These are phyloP conservation scores for Dryobota labecula DNA, from an alignment of 2,888 invertebrate species.

Conservation along the genomic window DNA sequence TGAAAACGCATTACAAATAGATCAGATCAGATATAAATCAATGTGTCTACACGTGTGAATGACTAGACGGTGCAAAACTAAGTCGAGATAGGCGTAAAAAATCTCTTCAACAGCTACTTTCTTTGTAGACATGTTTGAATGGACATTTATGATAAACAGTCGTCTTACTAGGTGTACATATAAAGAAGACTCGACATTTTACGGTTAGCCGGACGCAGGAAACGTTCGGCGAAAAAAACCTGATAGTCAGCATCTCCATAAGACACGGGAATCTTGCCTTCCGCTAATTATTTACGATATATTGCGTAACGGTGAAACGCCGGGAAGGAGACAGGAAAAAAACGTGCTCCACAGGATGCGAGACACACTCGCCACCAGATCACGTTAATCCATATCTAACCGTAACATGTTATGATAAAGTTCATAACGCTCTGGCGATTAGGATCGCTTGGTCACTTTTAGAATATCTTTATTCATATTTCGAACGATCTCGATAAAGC, in stretches of 20 bases:
- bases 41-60: conserved; percentile 19
- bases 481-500: conserved; percentile 87
- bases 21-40: conserved; percentile 45
- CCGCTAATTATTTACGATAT: conserved; percentile 91
- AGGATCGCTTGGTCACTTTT: conserved; percentile 82
- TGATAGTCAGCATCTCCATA: conserved; percentile 87
- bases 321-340: conserved; percentile 89
- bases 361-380: conserved; percentile 76
- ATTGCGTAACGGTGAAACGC: conserved; percentile 91
- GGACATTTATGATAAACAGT: conserved; percentile 63
- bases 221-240: conserved; percentile 85
- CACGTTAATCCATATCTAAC: conserved; percentile 72
- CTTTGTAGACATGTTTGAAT: conserved; percentile 58
- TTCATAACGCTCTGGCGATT: conserved; percentile 72
- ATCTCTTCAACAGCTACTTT: conserved; percentile 63
- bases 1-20: conserved; percentile 30
- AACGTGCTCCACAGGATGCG: conserved; percentile 88
- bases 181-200: conserved; percentile 68
- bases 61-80: conserved; percentile 40
- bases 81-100: conserved; percentile 41
- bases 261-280: conserved; percentile 90
- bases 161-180: conserved; percentile 68
- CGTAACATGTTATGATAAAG: conserved; percentile 74
- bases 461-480: conserved; percentile 90
- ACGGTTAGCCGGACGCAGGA: conserved; percentile 84